A percentile compares a stretch with the other conserved stretches of the same genome.
Conservation (phyloP, 2,797 vertebrate genomes). For the Phaenicophaeus curvirostris region DNA sequence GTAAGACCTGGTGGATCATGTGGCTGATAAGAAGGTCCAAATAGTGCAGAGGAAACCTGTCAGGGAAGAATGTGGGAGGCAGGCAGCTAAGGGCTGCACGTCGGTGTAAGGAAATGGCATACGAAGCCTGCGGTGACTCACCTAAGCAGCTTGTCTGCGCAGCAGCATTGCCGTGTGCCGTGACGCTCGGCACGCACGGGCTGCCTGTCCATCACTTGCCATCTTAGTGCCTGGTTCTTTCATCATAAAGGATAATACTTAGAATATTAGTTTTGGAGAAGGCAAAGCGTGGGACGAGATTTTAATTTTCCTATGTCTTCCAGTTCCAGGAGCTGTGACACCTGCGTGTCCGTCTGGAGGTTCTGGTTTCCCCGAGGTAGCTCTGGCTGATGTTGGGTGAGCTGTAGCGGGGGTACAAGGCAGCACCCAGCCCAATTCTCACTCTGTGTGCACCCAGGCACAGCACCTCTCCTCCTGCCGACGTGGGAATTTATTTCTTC, state of each 20-base stretch:
- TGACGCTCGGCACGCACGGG: not conserved
- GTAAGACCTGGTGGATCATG: not conserved
- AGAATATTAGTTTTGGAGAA: not conserved
- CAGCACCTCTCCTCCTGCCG: not conserved
- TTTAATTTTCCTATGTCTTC: not conserved
- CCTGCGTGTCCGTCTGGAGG: accelerated
- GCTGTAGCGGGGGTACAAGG: not conserved
- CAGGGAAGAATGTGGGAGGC: not conserved
- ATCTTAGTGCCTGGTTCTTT: not conserved
- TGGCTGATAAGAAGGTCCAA: not conserved
- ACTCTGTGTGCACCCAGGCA: not conserved
- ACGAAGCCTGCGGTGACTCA: not conserved
- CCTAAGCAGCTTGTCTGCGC: not conserved
- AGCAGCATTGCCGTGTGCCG: not conserved
- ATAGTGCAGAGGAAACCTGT: not conserved
- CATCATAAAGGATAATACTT: not conserved
- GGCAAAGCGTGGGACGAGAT: not conserved
- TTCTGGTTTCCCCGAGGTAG: not conserved
- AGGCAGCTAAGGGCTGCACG: not conserved
- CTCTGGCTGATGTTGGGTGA: not conserved
- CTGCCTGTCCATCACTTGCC: not conserved
- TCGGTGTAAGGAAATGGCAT: not conserved
- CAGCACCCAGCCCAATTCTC: not conserved
- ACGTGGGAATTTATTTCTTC: not conserved
- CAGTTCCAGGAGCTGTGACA: not conserved